Evolutionary conservation across 2,797 vertebrate genomes (phyloP).

Genomic region (Molossus alvarezi): DNA sequence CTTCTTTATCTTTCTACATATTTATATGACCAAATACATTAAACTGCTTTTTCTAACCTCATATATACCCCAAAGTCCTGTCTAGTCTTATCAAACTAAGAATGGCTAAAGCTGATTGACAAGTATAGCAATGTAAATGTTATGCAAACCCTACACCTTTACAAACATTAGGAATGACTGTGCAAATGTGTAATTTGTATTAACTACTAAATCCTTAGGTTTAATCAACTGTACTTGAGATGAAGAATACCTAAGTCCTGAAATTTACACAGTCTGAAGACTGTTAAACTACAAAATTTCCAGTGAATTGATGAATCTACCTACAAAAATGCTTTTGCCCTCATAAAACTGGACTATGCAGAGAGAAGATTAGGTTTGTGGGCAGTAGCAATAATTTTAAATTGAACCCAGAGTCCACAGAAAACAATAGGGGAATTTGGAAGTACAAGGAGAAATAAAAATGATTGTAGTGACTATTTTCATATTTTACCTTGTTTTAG

Average conservation of each 20-base stretch:
- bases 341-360: background rate
- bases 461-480: background rate
- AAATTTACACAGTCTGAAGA: slow-evolving; percentile 4
- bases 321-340: background rate
- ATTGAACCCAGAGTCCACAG: background rate
- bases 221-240: slow-evolving; percentile 55
- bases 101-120: background rate
- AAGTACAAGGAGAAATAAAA: slow-evolving; percentile 52
- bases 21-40: background rate
- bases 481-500: background rate
- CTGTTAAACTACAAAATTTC: slow-evolving; percentile 29
- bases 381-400: slow-evolving; percentile 23
- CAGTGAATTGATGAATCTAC: slow-evolving; percentile 34
- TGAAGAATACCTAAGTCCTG: slow-evolving; percentile 3
- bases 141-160: slow-evolving; percentile 39
- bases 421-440: background rate
- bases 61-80: background rate
- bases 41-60: background rate
- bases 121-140: slow-evolving; percentile 23
- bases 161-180: slow-evolving; percentile 40
- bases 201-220: slow-evolving; percentile 54
- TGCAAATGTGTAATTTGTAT: slow-evolving; percentile 50
- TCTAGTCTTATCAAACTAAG: slow-evolving; percentile 14
- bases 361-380: background rate
- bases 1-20: background rate